Evolutionary conservation across 2,888 invertebrate species (phyloP).

Genomic region (Parnassius orleans): DNA sequence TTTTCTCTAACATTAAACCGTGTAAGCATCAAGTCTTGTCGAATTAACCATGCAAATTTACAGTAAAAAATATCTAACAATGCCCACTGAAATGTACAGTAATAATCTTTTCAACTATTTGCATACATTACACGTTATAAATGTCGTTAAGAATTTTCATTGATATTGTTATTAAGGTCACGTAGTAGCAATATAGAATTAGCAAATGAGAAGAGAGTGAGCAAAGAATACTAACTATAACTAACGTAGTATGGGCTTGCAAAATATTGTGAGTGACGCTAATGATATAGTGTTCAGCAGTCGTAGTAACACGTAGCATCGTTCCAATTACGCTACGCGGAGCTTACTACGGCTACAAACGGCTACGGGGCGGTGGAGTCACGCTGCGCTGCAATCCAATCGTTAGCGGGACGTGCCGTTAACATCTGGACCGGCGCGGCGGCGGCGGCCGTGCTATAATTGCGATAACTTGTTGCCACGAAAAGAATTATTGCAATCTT

Average conservation of each 20-base stretch:
- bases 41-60: too few relatives aligned
- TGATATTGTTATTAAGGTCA: not conserved
- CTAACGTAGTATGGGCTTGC: constrained; percentile 31
- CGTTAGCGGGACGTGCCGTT: constrained; percentile 71
- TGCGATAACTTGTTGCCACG: constrained; percentile 58
- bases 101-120: too few relatives aligned
- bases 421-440: constrained; percentile 57
- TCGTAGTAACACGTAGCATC: constrained; percentile 56
- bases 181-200: constrained; percentile 28
- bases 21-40: too few relatives aligned
- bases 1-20: too few relatives aligned
- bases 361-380: constrained; percentile 49
- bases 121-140: too few relatives aligned
- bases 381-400: constrained; percentile 72
- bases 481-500: constrained; percentile 13
- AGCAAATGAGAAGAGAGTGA: constrained; percentile 25
- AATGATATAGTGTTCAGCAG: constrained; percentile 70
- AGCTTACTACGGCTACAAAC: constrained; percentile 35
- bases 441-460: constrained; percentile 46
- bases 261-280: constrained; percentile 76
- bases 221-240: constrained; percentile 3
- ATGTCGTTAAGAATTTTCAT: not conserved
- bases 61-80: too few relatives aligned
- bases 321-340: constrained; percentile 65
- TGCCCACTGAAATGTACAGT: too few relatives aligned